Base-by-base conservation (phyloP, 2,888 invertebrate species). In the Pollenia amentaria region DNA sequence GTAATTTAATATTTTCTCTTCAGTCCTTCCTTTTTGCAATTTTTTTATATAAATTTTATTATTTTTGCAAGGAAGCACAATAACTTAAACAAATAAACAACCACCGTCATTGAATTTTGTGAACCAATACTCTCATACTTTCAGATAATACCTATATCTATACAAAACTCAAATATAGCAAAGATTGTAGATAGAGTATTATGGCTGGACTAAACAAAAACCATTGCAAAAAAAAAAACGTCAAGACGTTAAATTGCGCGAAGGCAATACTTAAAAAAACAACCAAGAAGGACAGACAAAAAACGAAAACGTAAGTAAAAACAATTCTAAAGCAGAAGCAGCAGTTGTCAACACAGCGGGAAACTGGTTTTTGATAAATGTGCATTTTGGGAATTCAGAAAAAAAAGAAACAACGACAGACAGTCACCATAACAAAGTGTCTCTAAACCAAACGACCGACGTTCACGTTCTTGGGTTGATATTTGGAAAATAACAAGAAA, bases 321-420 rank as follows among this genome's bases (percentile, higher is more conserved):
- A 85, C 53, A 70, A 62, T 21, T 65, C 53, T 81, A 29, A 64
- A 77, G 73, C 72, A 79, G 48, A 64, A 77, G 76, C 81, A 85
- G 88, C 88, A 85, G 86, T 88, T 88, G 85, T 85, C 67, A 81
- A 87, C 87, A 80, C 88, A 86, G 84, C 87, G 77, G 84, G 88
- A 89, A 89, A 89, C 88, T 87, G 88, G 88, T 89, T 88, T 88
- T 77, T 84, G 69, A 83, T 79, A 84, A 87, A 86, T 88, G 87
- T 88, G 84, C 88, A 87, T 84, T 88, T 85, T 64, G 81, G 57
- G 46, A 87, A 79, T 83, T 55, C 48, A 62, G 62, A 53, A 62
- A 72, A 8, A 78, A 46, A 3, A 48, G n/a, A 69, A 51, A 67
- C 29, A 48, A 6, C 29, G 57, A 29, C 44, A 46, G n/a, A 69